These are phyloP conservation scores for Periparus ater DNA, from an alignment of 2,797 vertebrate species.

Conservation along the genomic window DNA sequence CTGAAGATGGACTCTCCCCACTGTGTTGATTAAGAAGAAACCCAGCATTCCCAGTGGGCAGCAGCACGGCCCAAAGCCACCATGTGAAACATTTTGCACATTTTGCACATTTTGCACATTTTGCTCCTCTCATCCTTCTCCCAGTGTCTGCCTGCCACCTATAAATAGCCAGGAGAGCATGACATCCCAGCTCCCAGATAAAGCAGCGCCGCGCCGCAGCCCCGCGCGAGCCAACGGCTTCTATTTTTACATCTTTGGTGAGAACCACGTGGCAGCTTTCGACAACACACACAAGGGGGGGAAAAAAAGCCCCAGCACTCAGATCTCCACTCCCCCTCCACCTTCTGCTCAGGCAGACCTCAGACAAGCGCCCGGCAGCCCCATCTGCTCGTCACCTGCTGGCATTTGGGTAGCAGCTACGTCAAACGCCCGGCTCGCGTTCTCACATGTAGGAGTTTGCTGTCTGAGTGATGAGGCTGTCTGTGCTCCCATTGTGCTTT, in stretches of 20 bases:
- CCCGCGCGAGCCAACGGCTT: slow-evolving; percentile 44
- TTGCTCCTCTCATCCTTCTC: background rate
- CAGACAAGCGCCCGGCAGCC: slow-evolving; percentile 43
- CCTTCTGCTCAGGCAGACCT: slow-evolving; percentile 65
- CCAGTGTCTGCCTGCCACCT: slow-evolving; percentile 40
- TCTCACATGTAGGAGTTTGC: slow-evolving; percentile 51
- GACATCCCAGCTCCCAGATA: slow-evolving; percentile 58
- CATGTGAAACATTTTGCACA: accelerated
- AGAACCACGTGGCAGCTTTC: slow-evolving; percentile 68
- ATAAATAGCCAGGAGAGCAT: slow-evolving; percentile 64
- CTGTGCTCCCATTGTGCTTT: slow-evolving; percentile 44
- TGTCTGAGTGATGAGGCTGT: slow-evolving; percentile 48
- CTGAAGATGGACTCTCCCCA: background rate
- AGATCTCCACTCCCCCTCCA: slow-evolving; percentile 43
- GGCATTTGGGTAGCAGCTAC: slow-evolving; percentile 58
- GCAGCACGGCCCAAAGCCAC: background rate
- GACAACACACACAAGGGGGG: background rate
- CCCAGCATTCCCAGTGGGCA: background rate
- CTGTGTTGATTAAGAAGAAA: accelerated
- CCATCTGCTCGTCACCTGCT: slow-evolving; percentile 72
- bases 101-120: background rate
- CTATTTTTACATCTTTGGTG: slow-evolving; percentile 73
- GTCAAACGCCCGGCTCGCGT: slow-evolving; percentile 37
- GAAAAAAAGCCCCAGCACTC: background rate
- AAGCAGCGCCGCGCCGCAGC: background rate